Base-by-base conservation (phyloP, 1,140 invertebrate genomes). In the Papilio dardanus region DNA sequence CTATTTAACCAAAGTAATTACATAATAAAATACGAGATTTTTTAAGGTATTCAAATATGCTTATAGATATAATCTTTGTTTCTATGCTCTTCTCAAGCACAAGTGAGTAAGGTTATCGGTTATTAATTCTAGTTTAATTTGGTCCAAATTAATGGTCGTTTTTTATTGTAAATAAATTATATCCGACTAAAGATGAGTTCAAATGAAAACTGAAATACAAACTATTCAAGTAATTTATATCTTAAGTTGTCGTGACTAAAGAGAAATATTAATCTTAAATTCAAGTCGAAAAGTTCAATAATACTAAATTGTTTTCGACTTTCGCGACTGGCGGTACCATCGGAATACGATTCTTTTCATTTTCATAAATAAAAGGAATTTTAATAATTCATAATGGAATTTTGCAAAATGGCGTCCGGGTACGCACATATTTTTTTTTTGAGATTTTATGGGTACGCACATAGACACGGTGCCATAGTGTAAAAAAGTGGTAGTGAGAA, bases 241-340 rank as follows among this genome's bases (percentile, higher is more conserved):
- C 50, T 2, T 58, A 58, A 58, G 0, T 14, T 58, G 7, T 58
- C 54, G 54, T 62, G 54, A 62, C 54, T 62, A 14, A 28, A 30
- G 24, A 12, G 12, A 62, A 62, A 62, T 28, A 30, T 62, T 62
- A 62, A 62, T 62, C 24, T 62, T 62, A 30, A 28, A 62, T 14
- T 12, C 21, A 4, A 62, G 24, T 62, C 24, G 12, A 28, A 62
- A 62, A 62, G 54, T 62, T 62, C 24, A 28, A 62, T 30, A 62
- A 28, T 54, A 10, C 8, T 24, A 8, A 24, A 10, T n/a, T 10
- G 24, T 54, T 46, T 46, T 46, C 19, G 21, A 24, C 19, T 24
- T 10, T 54, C 21, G 50, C 50, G 50, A 54, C 50, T 54, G 50
- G 50, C 50, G 50, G 50, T 54, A 54, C 50, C 50, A 54, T 46